Evolutionary conservation across 2,113 vertebrate species (phyloP).

Genomic region (Chamaea fasciata): DNA sequence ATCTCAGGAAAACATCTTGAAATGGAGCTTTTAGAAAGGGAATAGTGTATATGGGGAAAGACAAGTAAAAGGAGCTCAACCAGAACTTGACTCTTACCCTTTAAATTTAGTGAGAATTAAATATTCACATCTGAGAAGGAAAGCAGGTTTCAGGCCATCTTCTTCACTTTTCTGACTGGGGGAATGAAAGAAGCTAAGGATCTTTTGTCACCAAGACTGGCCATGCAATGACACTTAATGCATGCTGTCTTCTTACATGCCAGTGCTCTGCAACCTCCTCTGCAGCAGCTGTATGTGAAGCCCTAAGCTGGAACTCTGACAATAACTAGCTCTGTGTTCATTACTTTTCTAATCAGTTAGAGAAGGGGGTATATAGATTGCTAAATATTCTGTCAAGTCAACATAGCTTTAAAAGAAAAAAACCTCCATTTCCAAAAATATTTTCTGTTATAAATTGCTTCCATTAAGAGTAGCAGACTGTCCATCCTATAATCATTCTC

Average conservation of each 20-base stretch:
- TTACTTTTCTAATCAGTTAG: not conserved
- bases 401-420: not conserved
- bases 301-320: not conserved
- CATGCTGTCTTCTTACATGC: not conserved
- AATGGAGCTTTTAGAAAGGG: not conserved
- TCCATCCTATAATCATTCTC: not conserved
- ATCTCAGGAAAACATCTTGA: not conserved
- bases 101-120: not conserved
- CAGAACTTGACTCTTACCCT: fast-evolving
- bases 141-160: not conserved
- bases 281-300: not conserved
- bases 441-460: not conserved
- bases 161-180: not conserved
- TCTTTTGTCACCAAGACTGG: not conserved
- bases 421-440: not conserved
- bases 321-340: not conserved
- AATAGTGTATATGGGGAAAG: fast-evolving
- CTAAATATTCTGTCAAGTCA: not conserved
- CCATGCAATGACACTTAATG: not conserved
- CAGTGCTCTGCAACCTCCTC: fast-evolving
- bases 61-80: not conserved
- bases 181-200: not conserved
- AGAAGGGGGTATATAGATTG: not conserved
- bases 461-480: not conserved
- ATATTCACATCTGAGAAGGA: not conserved